Evolutionary conservation across 1,140 invertebrate genomes (phyloP).

Genomic region (Brachionus angularis): DNA sequence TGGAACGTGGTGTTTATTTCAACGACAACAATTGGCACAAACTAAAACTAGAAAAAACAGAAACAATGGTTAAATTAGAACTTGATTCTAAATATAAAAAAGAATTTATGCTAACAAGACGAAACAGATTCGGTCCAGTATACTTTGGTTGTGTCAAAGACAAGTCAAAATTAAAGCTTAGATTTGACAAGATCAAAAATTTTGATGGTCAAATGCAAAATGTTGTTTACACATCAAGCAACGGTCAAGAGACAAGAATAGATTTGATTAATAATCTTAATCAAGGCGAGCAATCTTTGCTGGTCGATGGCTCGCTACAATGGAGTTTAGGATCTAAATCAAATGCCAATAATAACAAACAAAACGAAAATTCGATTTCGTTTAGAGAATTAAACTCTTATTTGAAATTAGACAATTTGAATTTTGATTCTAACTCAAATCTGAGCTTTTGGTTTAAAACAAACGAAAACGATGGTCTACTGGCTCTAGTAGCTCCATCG

Average conservation of each 20-base stretch:
- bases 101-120: not conserved
- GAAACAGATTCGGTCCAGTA: not conserved
- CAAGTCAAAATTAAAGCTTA: constrained; percentile 3
- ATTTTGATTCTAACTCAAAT: constrained; percentile 21
- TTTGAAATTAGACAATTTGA: constrained; percentile 29
- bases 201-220: not conserved
- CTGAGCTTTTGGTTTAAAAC: constrained; percentile 38
- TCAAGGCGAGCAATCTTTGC: not conserved
- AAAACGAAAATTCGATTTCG: not conserved
- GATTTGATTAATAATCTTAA: constrained; percentile 18
- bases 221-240: not conserved
- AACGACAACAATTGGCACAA: constrained; percentile 29
- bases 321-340: not conserved
- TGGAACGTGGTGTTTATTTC: constrained; percentile 14
- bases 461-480: constrained; percentile 37
- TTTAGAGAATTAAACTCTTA: constrained; percentile 19
- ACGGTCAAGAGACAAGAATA: not conserved
- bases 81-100: constrained; percentile 41
- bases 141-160: constrained; percentile 3
- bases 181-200: constrained; percentile 16
- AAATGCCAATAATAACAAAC: not conserved
- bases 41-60: constrained; percentile 10
- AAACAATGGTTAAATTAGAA: constrained; percentile 11
- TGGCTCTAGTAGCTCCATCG: not conserved
- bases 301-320: constrained; percentile 8